Conservation (phyloP, 2,888 invertebrate genomes). For the Euproctis similis region DNA sequence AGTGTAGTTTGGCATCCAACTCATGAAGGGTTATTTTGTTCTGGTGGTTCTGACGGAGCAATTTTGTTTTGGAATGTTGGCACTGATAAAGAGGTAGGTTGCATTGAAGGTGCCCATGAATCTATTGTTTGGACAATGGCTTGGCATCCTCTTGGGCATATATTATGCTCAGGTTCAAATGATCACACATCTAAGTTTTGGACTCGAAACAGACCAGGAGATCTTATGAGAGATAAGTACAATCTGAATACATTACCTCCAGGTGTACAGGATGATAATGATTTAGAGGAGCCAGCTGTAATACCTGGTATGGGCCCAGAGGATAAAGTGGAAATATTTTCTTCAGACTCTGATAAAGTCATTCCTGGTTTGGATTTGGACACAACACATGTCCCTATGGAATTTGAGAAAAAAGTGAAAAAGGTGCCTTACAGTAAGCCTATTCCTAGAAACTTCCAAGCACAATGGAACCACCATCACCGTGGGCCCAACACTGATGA, state of each 20-base stretch:
- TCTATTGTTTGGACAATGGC: slow-evolving; percentile 99
- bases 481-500: slow-evolving; percentile 79
- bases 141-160: slow-evolving; percentile 99
- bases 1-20: slow-evolving; percentile 98
- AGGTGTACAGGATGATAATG: slow-evolving; percentile 77
- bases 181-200: slow-evolving; percentile 99
- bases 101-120: slow-evolving; percentile 99
- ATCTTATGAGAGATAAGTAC: slow-evolving; percentile 98
- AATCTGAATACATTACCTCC: slow-evolving; percentile 94
- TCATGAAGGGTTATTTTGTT: slow-evolving; percentile 97
- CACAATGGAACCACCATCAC: slow-evolving; percentile 94
- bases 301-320: slow-evolving; percentile 99
- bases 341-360: slow-evolving; percentile 75
- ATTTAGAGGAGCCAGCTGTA: slow-evolving; percentile 83
- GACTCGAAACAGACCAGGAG: slow-evolving; percentile 99
- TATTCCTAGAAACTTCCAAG: slow-evolving; percentile 96
- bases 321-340: slow-evolving; percentile 88
- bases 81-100: slow-evolving; percentile 98
- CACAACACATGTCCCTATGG: slow-evolving; percentile 77
- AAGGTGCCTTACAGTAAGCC: slow-evolving; percentile 97
- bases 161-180: slow-evolving; percentile 99
- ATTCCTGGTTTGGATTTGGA: slow-evolving; percentile 94
- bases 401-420: slow-evolving; percentile 83
- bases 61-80: slow-evolving; percentile 99
- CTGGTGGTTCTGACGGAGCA: slow-evolving; percentile 98